Conservation (phyloP, 2,888 invertebrate species). For the Oxyteleia sp. region DNA sequence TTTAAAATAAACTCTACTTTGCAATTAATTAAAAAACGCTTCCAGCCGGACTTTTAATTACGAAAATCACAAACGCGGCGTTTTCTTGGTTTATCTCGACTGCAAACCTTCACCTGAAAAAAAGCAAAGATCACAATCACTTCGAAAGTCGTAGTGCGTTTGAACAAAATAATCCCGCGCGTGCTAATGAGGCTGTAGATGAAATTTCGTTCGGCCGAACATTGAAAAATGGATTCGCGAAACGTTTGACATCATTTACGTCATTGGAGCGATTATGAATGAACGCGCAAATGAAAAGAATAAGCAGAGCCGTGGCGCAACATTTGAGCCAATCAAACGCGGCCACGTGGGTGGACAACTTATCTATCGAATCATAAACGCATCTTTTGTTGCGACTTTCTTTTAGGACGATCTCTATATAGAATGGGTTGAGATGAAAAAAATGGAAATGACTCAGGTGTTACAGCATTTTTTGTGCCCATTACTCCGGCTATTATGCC, state of each 20-base stretch:
- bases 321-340: slow-evolving; percentile 41
- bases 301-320: slow-evolving; percentile 45
- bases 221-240: slow-evolving; percentile 8
- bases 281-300: slow-evolving; percentile 49
- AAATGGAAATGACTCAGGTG: slow-evolving; percentile 67
- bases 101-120: no score
- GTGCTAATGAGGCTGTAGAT: background rate
- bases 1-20: no score
- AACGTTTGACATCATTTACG: background rate
- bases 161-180: slow-evolving; percentile 13
- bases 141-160: background rate
- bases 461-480: slow-evolving; percentile 62
- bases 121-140: no score
- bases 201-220: background rate
- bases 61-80: no score
- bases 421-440: slow-evolving; percentile 50
- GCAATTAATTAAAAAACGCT: no score
- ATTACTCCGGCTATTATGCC: slow-evolving; percentile 60
- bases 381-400: slow-evolving; percentile 69
- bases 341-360: slow-evolving; percentile 69
- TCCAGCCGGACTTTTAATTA: no score
- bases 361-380: slow-evolving; percentile 65
- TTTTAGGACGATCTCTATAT: slow-evolving; percentile 52
- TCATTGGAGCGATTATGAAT: slow-evolving; percentile 44
- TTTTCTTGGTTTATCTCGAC: no score